These are phyloP conservation scores for Anolis apletophallus DNA, from an alignment of 2,797 vertebrate species.

Conservation along the genomic window DNA sequence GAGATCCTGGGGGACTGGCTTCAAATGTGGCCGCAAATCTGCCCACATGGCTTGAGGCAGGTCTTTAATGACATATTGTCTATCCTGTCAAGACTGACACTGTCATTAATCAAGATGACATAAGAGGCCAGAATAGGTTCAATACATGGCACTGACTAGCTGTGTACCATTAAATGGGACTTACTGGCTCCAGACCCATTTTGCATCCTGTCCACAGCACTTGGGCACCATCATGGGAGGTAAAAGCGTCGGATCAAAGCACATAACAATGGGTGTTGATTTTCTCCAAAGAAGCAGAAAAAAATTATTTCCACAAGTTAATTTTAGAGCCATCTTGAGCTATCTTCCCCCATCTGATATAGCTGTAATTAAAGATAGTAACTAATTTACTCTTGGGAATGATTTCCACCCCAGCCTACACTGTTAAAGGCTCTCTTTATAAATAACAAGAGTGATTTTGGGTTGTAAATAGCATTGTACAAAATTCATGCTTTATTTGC, in stretches of 20 bases:
- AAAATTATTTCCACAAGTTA: not conserved
- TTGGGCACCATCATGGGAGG: too few relatives aligned
- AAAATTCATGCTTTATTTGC: slow-evolving; percentile 29
- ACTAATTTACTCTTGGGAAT: not conserved
- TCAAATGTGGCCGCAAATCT: slow-evolving; percentile 6
- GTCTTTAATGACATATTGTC: slow-evolving; percentile 6
- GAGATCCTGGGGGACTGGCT: not conserved
- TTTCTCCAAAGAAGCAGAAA: not conserved
- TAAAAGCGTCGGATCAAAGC: not conserved
- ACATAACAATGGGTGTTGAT: not conserved
- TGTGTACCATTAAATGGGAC: too few relatives aligned
- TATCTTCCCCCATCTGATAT: not conserved
- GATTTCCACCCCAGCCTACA: not conserved
- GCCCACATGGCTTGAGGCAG: not conserved
- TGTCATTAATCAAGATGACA: slow-evolving; percentile 23
- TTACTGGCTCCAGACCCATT: too few relatives aligned
- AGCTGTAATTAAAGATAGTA: slow-evolving; percentile 26
- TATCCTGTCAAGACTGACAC: not conserved
- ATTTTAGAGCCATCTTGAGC: not conserved
- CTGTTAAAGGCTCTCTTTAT: slow-evolving; percentile 10
- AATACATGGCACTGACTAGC: not conserved
- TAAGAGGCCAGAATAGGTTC: not conserved
- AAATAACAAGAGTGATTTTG: not conserved
- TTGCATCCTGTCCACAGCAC: too few relatives aligned
- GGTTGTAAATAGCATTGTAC: slow-evolving; percentile 12